Percentiles rank a stretch among this genome's conserved stretches.
These are phyloP conservation scores for Galaxea fascicularis DNA, from an alignment of 92 coral and sea anemone species.

Conservation along the genomic window DNA sequence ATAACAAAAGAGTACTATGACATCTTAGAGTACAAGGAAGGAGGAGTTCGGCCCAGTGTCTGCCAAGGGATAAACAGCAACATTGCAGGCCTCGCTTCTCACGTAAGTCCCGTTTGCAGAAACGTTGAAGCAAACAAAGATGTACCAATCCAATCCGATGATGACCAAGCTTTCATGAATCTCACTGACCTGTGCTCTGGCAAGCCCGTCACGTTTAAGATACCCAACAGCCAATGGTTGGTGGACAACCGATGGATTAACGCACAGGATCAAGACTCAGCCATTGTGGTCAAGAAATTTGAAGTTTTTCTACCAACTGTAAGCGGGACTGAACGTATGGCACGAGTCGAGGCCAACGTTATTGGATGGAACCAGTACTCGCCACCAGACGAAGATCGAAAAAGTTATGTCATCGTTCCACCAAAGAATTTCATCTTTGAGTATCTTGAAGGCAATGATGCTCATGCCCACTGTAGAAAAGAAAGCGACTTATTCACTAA, in stretches of 20 bases:
- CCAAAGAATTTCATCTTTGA: conserved; percentile 19
- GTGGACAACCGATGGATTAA: conserved; percentile 42
- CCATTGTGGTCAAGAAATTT: conserved; percentile 49
- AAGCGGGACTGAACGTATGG: conserved; percentile 23
- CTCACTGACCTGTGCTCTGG: conserved; percentile 43
- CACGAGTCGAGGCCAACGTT: conserved; percentile 15
- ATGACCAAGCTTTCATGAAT: conserved; percentile 27
- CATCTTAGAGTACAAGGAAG: conserved; percentile 52
- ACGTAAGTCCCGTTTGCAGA: conserved; percentile 32
- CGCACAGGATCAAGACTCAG: conserved; percentile 20
- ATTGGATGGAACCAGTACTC: conserved; percentile 41
- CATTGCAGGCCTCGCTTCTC: conserved; percentile 21
- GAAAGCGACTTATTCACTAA: conserved; percentile 40
- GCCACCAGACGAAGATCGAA: neutral
- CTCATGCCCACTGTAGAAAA: conserved; percentile 22
- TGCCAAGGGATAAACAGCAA: conserved; percentile 38
- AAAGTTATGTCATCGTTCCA: conserved; percentile 50
- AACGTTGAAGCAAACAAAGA: conserved; percentile 22
- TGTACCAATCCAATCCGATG: conserved; percentile 32
- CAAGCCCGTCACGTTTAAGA: conserved; percentile 27
- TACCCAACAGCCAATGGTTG: conserved; percentile 55
- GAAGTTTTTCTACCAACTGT: conserved; percentile 42
- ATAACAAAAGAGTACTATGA: conserved; percentile 36
- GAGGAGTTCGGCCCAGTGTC: conserved; percentile 46
- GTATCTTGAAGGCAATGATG: conserved; percentile 45